Conservation (phyloP, 2,888 invertebrate species). For the Drosophila longiperda region DNA sequence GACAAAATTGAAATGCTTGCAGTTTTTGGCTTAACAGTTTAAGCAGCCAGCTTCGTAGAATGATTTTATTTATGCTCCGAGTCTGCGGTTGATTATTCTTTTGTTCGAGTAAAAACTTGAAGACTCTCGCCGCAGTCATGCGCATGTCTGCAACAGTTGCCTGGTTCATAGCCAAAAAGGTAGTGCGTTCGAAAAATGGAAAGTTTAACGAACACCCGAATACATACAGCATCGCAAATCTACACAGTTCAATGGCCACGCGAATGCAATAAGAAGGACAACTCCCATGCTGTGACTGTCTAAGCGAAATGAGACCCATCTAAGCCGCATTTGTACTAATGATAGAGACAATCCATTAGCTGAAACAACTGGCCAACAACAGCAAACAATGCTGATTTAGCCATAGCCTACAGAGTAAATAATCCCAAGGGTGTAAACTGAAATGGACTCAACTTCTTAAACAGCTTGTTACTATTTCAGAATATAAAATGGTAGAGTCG, state of each 20-base stretch:
- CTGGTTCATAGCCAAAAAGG: slow-evolving; percentile 24
- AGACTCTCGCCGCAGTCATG: slow-evolving; percentile 43
- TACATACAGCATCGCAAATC: slow-evolving; percentile 48
- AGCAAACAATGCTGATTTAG: slow-evolving; percentile 16
- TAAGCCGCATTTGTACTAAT: slow-evolving; percentile 54
- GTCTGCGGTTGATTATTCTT: slow-evolving; percentile 41
- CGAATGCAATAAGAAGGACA: slow-evolving; percentile 54
- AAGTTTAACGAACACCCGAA: neutral
- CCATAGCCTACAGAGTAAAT: slow-evolving; percentile 1
- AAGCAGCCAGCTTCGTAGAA: slow-evolving; percentile 20
- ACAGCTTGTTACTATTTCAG: neutral
- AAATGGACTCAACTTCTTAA: neutral
- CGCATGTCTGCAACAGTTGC: slow-evolving; percentile 66
- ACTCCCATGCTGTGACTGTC: slow-evolving; percentile 33
- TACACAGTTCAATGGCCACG: slow-evolving; percentile 75
- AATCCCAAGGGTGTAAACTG: neutral
- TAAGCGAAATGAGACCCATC: slow-evolving; percentile 18
- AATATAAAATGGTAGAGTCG: neutral
- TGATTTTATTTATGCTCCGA: slow-evolving; percentile 15
- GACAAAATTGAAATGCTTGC: slow-evolving; percentile 63
- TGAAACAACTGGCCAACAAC: slow-evolving; percentile 29
- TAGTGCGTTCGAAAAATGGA: slow-evolving; percentile 13
- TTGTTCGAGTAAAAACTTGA: slow-evolving; percentile 40
- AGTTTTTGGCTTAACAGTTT: slow-evolving; percentile 27
- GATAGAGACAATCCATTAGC: slow-evolving; percentile 66